These are phyloP conservation scores for Nestor notabilis DNA, from an alignment of 2,113 vertebrate species.

Conservation along the genomic window DNA sequence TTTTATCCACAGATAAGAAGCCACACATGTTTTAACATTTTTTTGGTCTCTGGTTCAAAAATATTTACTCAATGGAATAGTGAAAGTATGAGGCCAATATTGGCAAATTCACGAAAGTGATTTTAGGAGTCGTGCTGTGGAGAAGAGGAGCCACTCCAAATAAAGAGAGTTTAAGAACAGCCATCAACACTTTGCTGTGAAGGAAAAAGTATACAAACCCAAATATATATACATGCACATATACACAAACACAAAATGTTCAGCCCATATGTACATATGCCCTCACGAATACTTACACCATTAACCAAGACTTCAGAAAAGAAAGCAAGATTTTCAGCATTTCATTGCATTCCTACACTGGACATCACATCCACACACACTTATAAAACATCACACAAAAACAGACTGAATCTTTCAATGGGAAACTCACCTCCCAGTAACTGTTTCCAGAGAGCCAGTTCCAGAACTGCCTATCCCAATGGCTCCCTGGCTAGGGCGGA, in stretches of 20 bases:
- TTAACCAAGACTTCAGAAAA: neutral
- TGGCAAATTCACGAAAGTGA: neutral
- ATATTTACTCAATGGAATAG: neutral
- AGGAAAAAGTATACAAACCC: neutral
- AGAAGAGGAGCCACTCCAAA: neutral
- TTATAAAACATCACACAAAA: neutral
- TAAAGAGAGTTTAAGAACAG: neutral
- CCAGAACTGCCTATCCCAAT: neutral
- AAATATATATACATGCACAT: rapidly evolving
- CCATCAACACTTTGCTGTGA: neutral
- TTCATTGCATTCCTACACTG: neutral
- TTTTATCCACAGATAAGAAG: neutral
- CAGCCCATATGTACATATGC: rapidly evolving
- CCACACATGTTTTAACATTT: neutral
- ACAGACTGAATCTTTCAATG: neutral
- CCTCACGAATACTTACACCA: neutral
- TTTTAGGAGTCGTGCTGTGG: neutral
- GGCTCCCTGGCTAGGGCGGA: neutral
- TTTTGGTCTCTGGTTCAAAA: neutral
- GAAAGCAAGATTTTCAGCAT: neutral
- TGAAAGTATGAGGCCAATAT: neutral
- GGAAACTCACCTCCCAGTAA: neutral
- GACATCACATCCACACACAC: neutral
- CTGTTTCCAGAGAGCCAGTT: neutral
- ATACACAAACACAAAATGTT: neutral